These are phyloP conservation scores for Mus spretus DNA, from an alignment of 2,797 vertebrate genomes.

Conservation along the genomic window DNA sequence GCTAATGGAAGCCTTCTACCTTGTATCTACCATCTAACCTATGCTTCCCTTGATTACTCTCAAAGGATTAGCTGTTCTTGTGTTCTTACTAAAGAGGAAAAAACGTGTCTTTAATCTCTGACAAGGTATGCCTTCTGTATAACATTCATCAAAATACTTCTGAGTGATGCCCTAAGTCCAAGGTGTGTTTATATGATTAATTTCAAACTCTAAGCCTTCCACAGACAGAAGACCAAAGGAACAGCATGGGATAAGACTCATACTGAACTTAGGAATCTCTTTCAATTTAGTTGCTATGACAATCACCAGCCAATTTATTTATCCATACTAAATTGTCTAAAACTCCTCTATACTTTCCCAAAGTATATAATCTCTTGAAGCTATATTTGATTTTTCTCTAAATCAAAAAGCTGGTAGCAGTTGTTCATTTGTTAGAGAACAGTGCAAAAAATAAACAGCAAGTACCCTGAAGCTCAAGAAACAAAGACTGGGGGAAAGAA, in stretches of 20 bases:
- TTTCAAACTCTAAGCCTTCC: slow-evolving; percentile 32
- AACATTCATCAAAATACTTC: slow-evolving; percentile 37
- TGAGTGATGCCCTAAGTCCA: not conserved
- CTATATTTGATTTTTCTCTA: not conserved
- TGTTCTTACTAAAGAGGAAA: slow-evolving; percentile 48
- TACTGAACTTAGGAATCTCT: not conserved
- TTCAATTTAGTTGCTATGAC: slow-evolving; percentile 6
- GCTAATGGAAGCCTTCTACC: not conserved
- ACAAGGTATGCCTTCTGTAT: not conserved
- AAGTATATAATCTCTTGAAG: slow-evolving; percentile 5
- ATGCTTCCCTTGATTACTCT: not conserved
- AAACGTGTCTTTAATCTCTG: not conserved
- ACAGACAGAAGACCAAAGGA: not conserved
- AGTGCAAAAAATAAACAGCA: not conserved
- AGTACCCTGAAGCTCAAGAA: slow-evolving; percentile 4
- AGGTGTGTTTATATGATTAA: not conserved
- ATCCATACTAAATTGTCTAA: slow-evolving; percentile 2
- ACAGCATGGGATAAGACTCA: not conserved
- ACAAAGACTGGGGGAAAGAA: not conserved
- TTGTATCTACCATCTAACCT: not conserved
- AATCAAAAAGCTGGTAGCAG: not conserved
- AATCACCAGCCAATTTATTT: not conserved
- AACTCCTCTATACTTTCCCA: not conserved
- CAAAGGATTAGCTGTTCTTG: slow-evolving; percentile 38
- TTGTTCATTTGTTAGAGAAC: not conserved